Percentiles rank a stretch among this genome's conserved stretches.
phyloP scores from a whole-genome alignment of 1,140 invertebrate genomes.

The Leucophenga varia region DNA sequence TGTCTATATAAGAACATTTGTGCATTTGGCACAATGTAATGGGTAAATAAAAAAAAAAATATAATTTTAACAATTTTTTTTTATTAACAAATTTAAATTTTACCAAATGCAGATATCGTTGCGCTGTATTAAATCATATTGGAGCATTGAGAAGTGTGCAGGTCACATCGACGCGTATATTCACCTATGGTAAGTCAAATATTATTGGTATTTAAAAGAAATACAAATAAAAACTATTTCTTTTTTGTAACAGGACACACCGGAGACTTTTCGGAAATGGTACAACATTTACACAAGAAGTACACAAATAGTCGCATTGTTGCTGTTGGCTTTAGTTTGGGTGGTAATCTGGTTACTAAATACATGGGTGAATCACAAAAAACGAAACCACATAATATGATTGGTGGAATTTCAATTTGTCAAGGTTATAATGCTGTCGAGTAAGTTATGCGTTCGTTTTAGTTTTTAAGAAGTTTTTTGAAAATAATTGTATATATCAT shows the following conservation, averaged over 20 bases:
- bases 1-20: constrained; percentile 89
- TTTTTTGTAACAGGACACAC: constrained; percentile 70
- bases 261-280: constrained; percentile 80
- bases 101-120: too few relatives aligned
- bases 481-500: neutral
- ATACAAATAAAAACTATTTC: too few relatives aligned
- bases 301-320: constrained; percentile 78
- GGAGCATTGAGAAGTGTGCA: constrained; percentile 82
- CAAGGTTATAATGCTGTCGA: constrained; percentile 88
- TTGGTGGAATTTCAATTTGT: constrained; percentile 86
- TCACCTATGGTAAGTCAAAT: constrained; percentile 85
- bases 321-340: constrained; percentile 86
- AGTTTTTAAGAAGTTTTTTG: neutral
- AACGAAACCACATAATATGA: constrained; percentile 68
- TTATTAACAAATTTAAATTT: too few relatives aligned
- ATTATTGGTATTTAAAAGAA: neutral
- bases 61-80: too few relatives aligned
- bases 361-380: constrained; percentile 77
- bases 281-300: constrained; percentile 69
- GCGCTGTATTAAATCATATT: constrained; percentile 92
- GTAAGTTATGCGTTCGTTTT: constrained; percentile 62
- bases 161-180: constrained; percentile 83
- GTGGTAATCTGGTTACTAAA: constrained; percentile 85
- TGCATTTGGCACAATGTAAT: constrained; percentile 83
- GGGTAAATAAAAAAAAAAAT: too few relatives aligned